phyloP scores from a whole-genome alignment of 2,888 invertebrate species.

The Belgica antarctica region DNA sequence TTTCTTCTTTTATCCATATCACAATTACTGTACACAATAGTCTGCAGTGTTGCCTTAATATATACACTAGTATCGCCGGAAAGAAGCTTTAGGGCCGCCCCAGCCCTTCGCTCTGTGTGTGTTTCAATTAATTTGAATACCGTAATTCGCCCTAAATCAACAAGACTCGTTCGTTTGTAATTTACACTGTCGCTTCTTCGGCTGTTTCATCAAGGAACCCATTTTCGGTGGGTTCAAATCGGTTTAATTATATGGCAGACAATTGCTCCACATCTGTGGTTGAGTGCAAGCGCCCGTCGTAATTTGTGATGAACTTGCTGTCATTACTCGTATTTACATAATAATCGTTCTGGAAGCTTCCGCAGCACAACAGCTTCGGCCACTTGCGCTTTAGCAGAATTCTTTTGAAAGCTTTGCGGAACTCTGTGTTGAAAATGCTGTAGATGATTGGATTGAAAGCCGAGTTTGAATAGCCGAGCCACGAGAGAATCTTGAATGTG shows the following conservation, averaged over 20 bases:
- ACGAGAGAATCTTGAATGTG: slow-evolving; percentile 78
- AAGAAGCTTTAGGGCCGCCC: neutral
- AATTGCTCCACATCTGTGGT: slow-evolving; percentile 55
- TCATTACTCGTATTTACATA: slow-evolving; percentile 59
- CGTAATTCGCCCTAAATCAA: slow-evolving; percentile 12
- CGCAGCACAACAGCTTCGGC: slow-evolving; percentile 68
- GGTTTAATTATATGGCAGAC: slow-evolving; percentile 52
- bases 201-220: slow-evolving; percentile 37
- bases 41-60: slow-evolving; percentile 7
- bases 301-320: slow-evolving; percentile 73
- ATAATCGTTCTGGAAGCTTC: slow-evolving; percentile 51
- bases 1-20: neutral
- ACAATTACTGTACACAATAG: slow-evolving; percentile 27
- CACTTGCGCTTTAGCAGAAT: slow-evolving; percentile 81
- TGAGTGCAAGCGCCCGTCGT: slow-evolving; percentile 62
- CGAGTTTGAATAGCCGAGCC: slow-evolving; percentile 98
- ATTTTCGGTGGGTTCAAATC: slow-evolving; percentile 39
- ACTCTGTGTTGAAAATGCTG: slow-evolving; percentile 98
- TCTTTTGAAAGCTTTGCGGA: slow-evolving; percentile 91
- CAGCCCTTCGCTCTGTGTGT: neutral
- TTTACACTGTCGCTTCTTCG: slow-evolving; percentile 31
- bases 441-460: slow-evolving; percentile 97
- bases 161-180: neutral
- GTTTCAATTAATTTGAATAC: slow-evolving; percentile 21
- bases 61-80: neutral